These are phyloP conservation scores for Odontothrips loti DNA, from an alignment of 2,888 invertebrate species.

Conservation along the genomic window DNA sequence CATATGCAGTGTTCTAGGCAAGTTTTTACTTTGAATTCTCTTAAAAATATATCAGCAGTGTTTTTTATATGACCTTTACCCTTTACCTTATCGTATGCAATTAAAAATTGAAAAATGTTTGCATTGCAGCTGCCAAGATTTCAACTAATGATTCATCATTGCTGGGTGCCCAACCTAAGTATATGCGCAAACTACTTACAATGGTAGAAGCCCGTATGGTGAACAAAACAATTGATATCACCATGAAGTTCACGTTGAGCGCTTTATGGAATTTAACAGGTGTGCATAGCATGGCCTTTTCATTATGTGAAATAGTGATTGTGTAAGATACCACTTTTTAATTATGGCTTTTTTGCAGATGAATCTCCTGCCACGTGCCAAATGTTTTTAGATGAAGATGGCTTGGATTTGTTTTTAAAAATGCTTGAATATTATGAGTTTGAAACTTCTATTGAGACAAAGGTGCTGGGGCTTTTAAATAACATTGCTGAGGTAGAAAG, in stretches of 20 bases:
- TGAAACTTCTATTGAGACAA: conserved; percentile 67
- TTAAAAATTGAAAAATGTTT: too few relatives aligned
- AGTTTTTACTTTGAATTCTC: conserved; percentile 27
- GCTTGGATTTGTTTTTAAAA: conserved; percentile 61
- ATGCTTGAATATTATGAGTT: conserved; percentile 60
- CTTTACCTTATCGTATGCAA: neutral
- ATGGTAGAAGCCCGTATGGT: conserved; percentile 58
- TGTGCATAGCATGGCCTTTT: conserved; percentile 38
- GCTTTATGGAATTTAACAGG: conserved; percentile 73
- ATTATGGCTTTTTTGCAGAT: conserved; percentile 47
- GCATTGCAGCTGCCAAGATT: conserved; percentile 51
- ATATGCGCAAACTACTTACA: conserved; percentile 63
- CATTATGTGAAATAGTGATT: neutral
- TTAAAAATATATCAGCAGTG: conserved; percentile 28
- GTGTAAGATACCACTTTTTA: neutral
- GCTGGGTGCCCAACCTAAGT: conserved; percentile 60
- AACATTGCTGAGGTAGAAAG: conserved; percentile 69
- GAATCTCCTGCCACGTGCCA: conserved; percentile 67
- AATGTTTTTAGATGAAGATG: conserved; percentile 63
- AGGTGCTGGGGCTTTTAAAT: conserved; percentile 67
- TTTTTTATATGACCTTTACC: neutral
- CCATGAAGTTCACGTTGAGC: conserved; percentile 69
- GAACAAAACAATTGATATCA: conserved; percentile 56
- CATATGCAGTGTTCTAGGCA: conserved; percentile 66
- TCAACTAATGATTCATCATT: conserved; percentile 64